A percentile compares a stretch with the other conserved stretches of the same genome.
These are phyloP conservation scores for Chouioia cunea DNA, from an alignment of 2,888 invertebrate genomes.

Conservation along the genomic window DNA sequence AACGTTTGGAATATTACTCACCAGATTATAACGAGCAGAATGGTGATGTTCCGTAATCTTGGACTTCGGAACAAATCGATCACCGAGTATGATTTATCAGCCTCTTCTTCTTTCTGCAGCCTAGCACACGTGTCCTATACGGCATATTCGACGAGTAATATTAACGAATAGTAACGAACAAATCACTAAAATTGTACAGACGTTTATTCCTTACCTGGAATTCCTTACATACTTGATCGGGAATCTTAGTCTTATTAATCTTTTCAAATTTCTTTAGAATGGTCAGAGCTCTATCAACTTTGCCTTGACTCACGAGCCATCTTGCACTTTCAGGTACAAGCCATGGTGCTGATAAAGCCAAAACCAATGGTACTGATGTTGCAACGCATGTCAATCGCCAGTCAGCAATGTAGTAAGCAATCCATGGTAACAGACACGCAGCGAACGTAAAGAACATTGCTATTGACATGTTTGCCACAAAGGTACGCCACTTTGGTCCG, in stretches of 20 bases:
- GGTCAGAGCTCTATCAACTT: constrained; percentile 81
- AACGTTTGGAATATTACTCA: constrained; percentile 54
- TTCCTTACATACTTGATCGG: constrained; percentile 79
- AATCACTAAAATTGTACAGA: not conserved
- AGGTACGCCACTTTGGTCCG: constrained; percentile 90
- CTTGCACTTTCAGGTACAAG: constrained; percentile 88
- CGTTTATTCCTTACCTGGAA: constrained; percentile 79
- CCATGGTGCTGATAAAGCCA: constrained; percentile 81
- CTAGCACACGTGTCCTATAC: constrained; percentile 72
- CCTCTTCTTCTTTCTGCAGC: constrained; percentile 79
- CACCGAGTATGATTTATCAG: constrained; percentile 80
- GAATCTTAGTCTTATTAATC: constrained; percentile 82
- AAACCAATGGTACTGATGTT: constrained; percentile 82
- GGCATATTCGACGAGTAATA: no score
- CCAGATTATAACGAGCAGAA: constrained; percentile 87
- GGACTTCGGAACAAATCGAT: constrained; percentile 86
- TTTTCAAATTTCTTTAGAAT: constrained; percentile 86
- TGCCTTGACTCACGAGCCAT: constrained; percentile 89
- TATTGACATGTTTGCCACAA: constrained; percentile 92
- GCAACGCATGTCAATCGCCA: constrained; percentile 84
- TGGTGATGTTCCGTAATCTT: constrained; percentile 80
- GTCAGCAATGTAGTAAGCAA: constrained; percentile 83
- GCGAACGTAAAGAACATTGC: constrained; percentile 89
- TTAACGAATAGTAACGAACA: no score
- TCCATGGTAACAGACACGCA: constrained; percentile 85